Evolutionary conservation across 2,797 vertebrate genomes (phyloP).

Genomic region (Epinephelus coioides): DNA sequence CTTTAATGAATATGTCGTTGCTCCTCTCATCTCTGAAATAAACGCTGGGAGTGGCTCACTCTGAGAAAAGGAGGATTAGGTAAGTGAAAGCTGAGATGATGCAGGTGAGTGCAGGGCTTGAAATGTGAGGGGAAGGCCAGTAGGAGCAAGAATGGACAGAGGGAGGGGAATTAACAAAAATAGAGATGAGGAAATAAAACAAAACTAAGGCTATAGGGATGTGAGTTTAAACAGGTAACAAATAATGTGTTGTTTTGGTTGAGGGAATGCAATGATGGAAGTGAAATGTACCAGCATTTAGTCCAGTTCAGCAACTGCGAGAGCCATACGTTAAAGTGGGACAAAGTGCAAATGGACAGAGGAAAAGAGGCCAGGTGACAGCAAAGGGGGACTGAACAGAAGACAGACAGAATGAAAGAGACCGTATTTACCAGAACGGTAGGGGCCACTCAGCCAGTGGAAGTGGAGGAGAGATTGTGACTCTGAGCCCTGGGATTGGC

Average conservation of each 20-base stretch:
- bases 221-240: conserved; percentile 20
- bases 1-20: conserved; percentile 32
- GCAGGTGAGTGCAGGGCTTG: conserved; percentile 25
- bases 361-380: conserved; percentile 44
- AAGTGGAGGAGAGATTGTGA: conserved; percentile 86
- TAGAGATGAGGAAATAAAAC: background rate
- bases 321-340: conserved; percentile 8
- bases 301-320: conserved; percentile 1
- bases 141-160: conserved; percentile 8
- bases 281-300: conserved; percentile 28
- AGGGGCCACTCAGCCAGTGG: conserved; percentile 85
- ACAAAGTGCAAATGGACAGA: conserved; percentile 29
- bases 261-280: conserved; percentile 16
- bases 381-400: conserved; percentile 28
- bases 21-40: conserved; percentile 46
- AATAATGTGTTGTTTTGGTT: conserved; percentile 20
- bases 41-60: conserved; percentile 43
- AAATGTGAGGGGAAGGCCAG: conserved; percentile 21
- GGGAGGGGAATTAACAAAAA: background rate
- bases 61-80: conserved; percentile 46
- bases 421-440: conserved; percentile 85
- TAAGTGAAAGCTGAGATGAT: conserved; percentile 62
- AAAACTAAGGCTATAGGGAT: background rate
- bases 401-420: conserved; percentile 75
- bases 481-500: conserved; percentile 84